Conservation (phyloP, 2,113 vertebrate species). For the Isurus oxyrinchus region DNA sequence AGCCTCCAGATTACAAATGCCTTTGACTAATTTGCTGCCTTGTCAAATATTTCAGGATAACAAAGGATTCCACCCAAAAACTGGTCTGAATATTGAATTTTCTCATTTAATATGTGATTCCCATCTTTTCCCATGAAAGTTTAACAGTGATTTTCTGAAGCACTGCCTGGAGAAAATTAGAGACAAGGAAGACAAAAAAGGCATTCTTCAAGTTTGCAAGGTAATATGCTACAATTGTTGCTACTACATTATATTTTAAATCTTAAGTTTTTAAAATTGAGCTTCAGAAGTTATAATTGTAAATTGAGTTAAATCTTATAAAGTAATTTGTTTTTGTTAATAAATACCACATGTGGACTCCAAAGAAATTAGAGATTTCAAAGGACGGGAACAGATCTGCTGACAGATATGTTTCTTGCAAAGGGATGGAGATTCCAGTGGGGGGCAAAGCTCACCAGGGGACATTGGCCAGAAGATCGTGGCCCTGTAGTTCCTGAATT, state of each 20-base stretch:
- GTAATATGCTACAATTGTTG: background rate
- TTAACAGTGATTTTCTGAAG: background rate
- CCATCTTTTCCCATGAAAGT: background rate
- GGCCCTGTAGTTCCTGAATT: background rate
- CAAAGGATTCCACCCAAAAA: background rate
- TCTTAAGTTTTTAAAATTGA: too few species aligned
- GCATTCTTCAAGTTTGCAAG: background rate
- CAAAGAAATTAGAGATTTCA: background rate
- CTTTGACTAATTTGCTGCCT: background rate
- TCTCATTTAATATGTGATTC: background rate
- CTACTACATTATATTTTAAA: background rate
- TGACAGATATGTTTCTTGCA: background rate
- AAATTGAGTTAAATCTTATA: background rate
- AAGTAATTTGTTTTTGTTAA: background rate
- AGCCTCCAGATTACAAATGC: conserved; percentile 7
- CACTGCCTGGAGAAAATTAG: background rate
- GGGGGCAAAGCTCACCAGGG: background rate
- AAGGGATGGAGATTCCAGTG: background rate
- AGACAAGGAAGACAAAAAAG: background rate
- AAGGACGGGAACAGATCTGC: background rate
- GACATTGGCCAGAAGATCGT: background rate
- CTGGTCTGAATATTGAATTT: background rate
- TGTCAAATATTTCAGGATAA: conserved; percentile 9
- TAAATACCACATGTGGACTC: background rate
- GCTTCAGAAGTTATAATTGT: background rate